phyloP scores from a whole-genome alignment of 2,888 invertebrate genomes.

The Ferrisia virgata region DNA sequence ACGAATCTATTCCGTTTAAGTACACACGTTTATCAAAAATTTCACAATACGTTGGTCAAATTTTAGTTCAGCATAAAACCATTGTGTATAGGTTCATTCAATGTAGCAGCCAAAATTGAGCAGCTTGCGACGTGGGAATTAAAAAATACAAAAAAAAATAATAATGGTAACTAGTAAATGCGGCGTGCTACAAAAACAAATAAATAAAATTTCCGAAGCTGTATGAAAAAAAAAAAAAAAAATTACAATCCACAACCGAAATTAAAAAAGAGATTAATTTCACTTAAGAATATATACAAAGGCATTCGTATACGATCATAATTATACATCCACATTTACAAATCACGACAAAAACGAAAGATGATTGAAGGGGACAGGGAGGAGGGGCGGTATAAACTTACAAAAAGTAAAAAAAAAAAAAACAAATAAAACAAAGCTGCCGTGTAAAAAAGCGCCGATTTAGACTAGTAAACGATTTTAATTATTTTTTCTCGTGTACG shows the following conservation, averaged over 20 bases:
- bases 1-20: neutral
- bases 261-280: slow-evolving; percentile 14
- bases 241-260: slow-evolving; percentile 40
- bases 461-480: neutral
- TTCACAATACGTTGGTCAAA: neutral
- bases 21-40: slow-evolving; percentile 25
- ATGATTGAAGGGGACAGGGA: too few relatives aligned
- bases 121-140: neutral
- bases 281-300: slow-evolving; percentile 27
- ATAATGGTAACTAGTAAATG: slow-evolving; percentile 45
- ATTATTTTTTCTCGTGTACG: neutral
- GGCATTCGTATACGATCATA: slow-evolving; percentile 3
- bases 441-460: slow-evolving; percentile 7
- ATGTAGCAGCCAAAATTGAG: slow-evolving; percentile 43
- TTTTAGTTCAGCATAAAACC: neutral
- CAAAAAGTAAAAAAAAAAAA: slow-evolving; percentile 33
- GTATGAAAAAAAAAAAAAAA: slow-evolving; percentile 18
- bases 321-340: slow-evolving; percentile 31
- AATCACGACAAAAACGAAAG: slow-evolving; percentile 16
- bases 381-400: neutral
- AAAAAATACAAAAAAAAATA: slow-evolving; percentile 40
- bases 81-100: neutral
- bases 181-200: slow-evolving; percentile 41
- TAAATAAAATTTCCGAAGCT: neutral
- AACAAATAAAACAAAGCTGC: slow-evolving; percentile 29